Evolutionary conservation across 2,797 vertebrate species (phyloP), one percentile per base, ranked within the genome.

Genomic region (Leptatherina wallacei): DNA sequence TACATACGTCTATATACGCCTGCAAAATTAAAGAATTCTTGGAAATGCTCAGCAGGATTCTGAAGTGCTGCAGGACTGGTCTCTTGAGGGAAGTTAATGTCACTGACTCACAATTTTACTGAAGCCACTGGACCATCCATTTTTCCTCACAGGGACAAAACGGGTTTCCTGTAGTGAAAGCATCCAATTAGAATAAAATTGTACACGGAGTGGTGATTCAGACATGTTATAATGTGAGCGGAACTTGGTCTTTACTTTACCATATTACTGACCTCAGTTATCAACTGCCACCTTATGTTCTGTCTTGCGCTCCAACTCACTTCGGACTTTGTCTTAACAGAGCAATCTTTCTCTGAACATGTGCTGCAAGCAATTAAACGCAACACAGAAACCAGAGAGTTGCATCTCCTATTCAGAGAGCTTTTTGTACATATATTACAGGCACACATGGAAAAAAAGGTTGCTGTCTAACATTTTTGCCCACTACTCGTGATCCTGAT

Each of bases 21-120:
- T 84, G 81, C 63, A 87, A 88, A 27, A 86, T 85, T 38, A 69
- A 65, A 52, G 62, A 78, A 63, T 80, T 58, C 62, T 72, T 61
- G 56, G 66, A 78, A 74, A 67, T 69, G 63, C 61, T 69, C 62
- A 69, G 70, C 69, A 49, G 57, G 66, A 78, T 59, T 60, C 14
- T 78, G 65, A 82, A 81, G 67, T 72, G 68, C 70, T 73, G 60
- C 66, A 62, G 61, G 33, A 63, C 59, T 4, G 29, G 59, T 77
- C 70, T 82, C 67, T 77, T 54, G 61, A 61, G 64, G 69, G 58
- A 88, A 62, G 65, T 84, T 73, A 73, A 67, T 38, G 55, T 60
- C 62, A 33, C 32, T 32, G 55, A 35, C 60, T 77, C 42, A 44
- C 61, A 55, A 59, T 72, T 49, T 64, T 69, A 68, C 54, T 69